Evolutionary conservation across 2,797 vertebrate species (phyloP).

Genomic region (Trematomus bernacchii): DNA sequence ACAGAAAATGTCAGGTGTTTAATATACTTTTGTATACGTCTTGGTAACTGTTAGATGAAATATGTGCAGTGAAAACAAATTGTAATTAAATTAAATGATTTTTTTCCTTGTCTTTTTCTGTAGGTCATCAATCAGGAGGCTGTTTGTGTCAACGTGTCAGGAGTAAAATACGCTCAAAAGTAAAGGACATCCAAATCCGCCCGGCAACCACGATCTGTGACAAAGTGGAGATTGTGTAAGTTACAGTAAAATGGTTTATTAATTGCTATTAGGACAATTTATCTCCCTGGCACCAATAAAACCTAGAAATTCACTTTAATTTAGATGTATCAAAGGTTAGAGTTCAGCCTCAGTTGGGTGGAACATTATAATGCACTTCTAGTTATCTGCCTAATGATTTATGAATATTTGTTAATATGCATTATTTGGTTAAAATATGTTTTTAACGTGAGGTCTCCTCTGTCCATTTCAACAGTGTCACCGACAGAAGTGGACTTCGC

Average conservation of each 20-base stretch:
- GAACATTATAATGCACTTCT: too few relatives aligned
- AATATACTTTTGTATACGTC: not conserved
- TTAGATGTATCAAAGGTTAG: too few relatives aligned
- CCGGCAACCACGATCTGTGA: constrained; percentile 57
- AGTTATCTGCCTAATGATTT: not conserved
- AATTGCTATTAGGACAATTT: not conserved
- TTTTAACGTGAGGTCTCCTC: constrained; percentile 11
- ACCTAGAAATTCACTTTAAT: not conserved
- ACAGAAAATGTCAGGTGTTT: not conserved
- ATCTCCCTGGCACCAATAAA: not conserved
- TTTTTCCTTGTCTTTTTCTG: constrained; percentile 18
- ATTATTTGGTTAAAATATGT: not conserved
- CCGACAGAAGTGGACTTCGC: constrained; percentile 15
- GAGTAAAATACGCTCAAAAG: accelerated
- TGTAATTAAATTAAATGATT: not conserved
- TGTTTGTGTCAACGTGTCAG: constrained; percentile 67
- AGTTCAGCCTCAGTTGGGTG: not conserved
- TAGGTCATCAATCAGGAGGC: not conserved
- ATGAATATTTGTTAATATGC: not conserved
- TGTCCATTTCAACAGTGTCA: constrained; percentile 66
- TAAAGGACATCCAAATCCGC: constrained; percentile 74
- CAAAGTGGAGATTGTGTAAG: constrained; percentile 82
- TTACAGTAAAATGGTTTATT: not conserved
- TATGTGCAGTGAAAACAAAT: not conserved
- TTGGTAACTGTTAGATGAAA: not conserved